phyloP scores from a whole-genome alignment of 2,113 vertebrate genomes.

The Brachypodius melanocephalos region DNA sequence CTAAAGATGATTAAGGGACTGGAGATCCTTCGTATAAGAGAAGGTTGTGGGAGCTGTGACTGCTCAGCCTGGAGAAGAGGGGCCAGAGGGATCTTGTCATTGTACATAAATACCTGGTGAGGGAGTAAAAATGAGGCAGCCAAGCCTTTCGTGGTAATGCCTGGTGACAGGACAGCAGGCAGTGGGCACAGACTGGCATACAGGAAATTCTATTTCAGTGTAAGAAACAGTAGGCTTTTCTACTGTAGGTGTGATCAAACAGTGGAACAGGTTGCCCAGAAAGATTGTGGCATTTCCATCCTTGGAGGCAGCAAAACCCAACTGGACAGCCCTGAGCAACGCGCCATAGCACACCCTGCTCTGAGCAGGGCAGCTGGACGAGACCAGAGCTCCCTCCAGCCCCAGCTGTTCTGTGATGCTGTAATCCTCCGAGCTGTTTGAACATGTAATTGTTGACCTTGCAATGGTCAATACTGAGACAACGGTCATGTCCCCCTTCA shows the following conservation, averaged over 20 bases:
- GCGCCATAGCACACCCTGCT: neutral
- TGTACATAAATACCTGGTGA: neutral
- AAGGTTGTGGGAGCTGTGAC: neutral
- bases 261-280: neutral
- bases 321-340: neutral
- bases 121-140: neutral
- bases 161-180: neutral
- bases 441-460: constrained; percentile 22
- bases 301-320: neutral
- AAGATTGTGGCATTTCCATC: neutral
- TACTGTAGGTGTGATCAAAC: neutral
- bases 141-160: neutral
- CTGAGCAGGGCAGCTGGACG: neutral
- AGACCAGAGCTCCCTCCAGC: neutral
- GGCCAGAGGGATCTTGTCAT: neutral
- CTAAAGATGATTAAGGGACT: neutral
- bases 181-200: neutral
- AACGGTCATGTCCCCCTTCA: neutral
- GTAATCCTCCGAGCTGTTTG: neutral
- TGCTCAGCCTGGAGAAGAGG: neutral
- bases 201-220: neutral
- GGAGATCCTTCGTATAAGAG: neutral
- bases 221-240: neutral
- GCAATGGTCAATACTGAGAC: neutral
- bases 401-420: neutral